phyloP scores from a whole-genome alignment of 2,797 vertebrate genomes.

The Protosalanx chinensis region DNA sequence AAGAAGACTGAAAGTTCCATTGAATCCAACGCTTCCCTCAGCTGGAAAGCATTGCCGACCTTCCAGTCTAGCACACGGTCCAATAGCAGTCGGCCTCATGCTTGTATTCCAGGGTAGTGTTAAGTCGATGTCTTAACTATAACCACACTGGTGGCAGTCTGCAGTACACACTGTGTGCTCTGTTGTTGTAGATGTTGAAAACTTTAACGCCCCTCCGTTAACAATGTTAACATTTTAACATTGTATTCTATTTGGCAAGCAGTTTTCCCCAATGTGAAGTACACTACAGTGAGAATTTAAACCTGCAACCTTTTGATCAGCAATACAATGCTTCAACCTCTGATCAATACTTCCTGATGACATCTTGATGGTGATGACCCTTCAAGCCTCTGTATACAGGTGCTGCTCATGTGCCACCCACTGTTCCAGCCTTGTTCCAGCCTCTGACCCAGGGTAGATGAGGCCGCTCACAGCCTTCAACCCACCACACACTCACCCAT shows the following conservation, averaged over 20 bases:
- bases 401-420: not conserved
- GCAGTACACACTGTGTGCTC: not conserved
- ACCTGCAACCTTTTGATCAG: not conserved
- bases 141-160: not conserved
- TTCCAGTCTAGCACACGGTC: not conserved
- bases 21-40: conserved; percentile 13
- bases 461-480: conserved; percentile 33
- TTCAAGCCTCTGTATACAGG: not conserved
- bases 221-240: not conserved
- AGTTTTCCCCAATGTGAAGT: too few species aligned
- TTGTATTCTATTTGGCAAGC: not conserved
- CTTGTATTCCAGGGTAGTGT: not conserved
- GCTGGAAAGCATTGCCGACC: conserved; percentile 26
- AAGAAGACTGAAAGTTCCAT: conserved; percentile 28
- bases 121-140: not conserved
- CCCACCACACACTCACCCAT: conserved; percentile 20
- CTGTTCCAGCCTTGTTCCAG: not conserved
- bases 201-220: too few species aligned
- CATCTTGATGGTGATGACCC: too few species aligned
- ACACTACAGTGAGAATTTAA: not conserved
- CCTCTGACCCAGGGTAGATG: conserved; percentile 22
- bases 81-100: not conserved
- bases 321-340: too few species aligned
- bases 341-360: too few species aligned
- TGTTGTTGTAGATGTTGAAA: too few species aligned